These are phyloP conservation scores for Flexamia atlantica DNA, from an alignment of 2,888 invertebrate genomes.

Conservation along the genomic window DNA sequence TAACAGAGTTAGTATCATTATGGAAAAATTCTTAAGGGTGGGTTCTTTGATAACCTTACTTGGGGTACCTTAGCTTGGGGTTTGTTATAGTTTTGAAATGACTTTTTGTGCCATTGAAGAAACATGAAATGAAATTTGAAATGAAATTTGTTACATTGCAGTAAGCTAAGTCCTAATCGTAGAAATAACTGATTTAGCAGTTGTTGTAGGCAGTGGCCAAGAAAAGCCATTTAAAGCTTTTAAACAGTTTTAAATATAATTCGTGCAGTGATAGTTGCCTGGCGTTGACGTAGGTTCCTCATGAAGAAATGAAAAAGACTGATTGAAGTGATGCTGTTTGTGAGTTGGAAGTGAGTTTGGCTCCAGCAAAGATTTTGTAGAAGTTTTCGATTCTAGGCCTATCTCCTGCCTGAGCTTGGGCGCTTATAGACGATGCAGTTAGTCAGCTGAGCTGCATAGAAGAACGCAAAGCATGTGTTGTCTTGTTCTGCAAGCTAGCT, in stretches of 20 bases:
- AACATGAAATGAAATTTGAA: too few relatives aligned
- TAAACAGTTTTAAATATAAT: not conserved
- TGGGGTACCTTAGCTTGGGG: too few relatives aligned
- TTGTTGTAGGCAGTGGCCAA: too few relatives aligned
- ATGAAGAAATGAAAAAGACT: not conserved
- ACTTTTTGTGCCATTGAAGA: too few relatives aligned
- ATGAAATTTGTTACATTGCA: too few relatives aligned
- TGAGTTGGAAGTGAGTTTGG: slow-evolving; percentile 25
- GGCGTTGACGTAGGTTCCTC: slow-evolving; percentile 12
- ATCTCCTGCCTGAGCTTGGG: slow-evolving; percentile 5
- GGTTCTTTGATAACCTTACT: too few relatives aligned
- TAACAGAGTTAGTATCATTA: too few relatives aligned
- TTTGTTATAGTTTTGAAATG: too few relatives aligned
- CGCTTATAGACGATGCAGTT: not conserved
- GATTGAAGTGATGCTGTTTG: slow-evolving; percentile 6
- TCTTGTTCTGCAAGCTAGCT: slow-evolving; percentile 73
- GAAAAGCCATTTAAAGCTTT: too few relatives aligned
- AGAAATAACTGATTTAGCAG: too few relatives aligned
- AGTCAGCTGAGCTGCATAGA: slow-evolving; percentile 7
- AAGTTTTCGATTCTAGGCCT: not conserved
- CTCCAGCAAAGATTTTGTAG: not conserved
- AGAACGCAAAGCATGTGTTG: slow-evolving; percentile 17
- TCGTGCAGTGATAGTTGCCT: not conserved
- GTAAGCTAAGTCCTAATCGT: too few relatives aligned
- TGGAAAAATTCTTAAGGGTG: too few relatives aligned